Evolutionary conservation across 2,113 vertebrate species (phyloP).

Genomic region (Cygnus atratus): DNA sequence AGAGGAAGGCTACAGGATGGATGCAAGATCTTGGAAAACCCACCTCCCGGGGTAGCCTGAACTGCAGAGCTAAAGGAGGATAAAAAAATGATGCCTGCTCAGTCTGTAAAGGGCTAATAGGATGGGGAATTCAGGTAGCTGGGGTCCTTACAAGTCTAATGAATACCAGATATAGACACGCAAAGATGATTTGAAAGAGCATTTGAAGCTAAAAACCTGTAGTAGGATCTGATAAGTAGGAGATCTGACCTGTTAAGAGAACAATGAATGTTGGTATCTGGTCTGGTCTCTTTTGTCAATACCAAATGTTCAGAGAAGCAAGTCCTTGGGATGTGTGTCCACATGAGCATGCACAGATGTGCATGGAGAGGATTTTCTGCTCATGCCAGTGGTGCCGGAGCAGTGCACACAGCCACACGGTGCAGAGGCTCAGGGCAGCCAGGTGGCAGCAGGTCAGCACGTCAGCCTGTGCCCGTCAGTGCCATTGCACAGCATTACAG

Average conservation of each 20-base stretch:
- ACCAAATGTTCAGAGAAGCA: neutral
- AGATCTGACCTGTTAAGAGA: neutral
- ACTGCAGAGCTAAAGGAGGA: neutral
- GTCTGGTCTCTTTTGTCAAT: neutral
- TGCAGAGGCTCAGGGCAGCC: neutral
- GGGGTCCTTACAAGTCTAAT: neutral
- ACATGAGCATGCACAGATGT: fast-evolving
- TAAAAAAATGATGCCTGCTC: neutral
- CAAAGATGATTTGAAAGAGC: neutral
- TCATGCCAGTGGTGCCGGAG: neutral
- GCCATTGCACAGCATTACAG: neutral
- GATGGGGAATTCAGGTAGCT: neutral
- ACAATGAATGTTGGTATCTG: neutral
- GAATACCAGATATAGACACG: neutral
- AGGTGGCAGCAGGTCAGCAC: neutral
- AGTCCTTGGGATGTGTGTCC: neutral
- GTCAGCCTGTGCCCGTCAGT: neutral
- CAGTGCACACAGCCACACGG: fast-evolving
- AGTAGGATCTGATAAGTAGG: neutral
- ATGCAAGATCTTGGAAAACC: neutral
- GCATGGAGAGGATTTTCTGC: neutral
- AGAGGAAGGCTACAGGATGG: neutral
- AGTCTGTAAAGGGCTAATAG: neutral
- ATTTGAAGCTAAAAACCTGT: neutral
- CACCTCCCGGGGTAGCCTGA: neutral